phyloP scores from a whole-genome alignment of 1,140 invertebrate species.

The Monochamus saltuarius region DNA sequence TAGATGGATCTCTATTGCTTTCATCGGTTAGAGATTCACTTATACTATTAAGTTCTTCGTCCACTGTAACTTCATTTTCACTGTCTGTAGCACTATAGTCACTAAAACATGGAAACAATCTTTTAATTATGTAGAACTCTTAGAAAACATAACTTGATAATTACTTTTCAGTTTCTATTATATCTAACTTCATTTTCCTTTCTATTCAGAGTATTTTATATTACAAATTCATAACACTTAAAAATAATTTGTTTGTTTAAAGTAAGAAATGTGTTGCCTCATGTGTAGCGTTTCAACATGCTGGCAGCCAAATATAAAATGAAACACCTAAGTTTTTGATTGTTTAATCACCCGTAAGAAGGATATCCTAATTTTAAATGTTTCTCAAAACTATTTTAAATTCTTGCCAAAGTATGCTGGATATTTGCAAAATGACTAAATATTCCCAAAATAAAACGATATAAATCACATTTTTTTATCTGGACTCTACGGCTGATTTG shows the following conservation, averaged over 20 bases:
- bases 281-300: neutral
- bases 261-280: neutral
- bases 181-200: slow-evolving; percentile 16
- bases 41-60: slow-evolving; percentile 25
- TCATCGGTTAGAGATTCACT: slow-evolving; percentile 29
- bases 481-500: too few species aligned
- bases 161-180: slow-evolving; percentile 14
- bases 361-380: slow-evolving; percentile 19
- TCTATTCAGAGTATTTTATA: too few species aligned
- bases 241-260: too few species aligned
- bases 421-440: slow-evolving; percentile 10
- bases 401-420: slow-evolving; percentile 4
- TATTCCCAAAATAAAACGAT: slow-evolving; percentile 4
- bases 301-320: slow-evolving; percentile 14
- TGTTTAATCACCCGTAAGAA: slow-evolving; percentile 14
- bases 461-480: too few species aligned
- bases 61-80: slow-evolving; percentile 28
- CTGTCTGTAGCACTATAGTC: slow-evolving; percentile 32
- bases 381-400: slow-evolving; percentile 14
- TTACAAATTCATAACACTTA: too few species aligned
- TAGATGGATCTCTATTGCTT: slow-evolving; percentile 23
- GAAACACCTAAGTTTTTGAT: slow-evolving; percentile 17
- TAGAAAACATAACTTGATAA: neutral
- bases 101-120: slow-evolving; percentile 20
- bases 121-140: neutral